These are phyloP conservation scores for Drosophila gaucha DNA, from an alignment of 2,888 invertebrate genomes.

Conservation along the genomic window DNA sequence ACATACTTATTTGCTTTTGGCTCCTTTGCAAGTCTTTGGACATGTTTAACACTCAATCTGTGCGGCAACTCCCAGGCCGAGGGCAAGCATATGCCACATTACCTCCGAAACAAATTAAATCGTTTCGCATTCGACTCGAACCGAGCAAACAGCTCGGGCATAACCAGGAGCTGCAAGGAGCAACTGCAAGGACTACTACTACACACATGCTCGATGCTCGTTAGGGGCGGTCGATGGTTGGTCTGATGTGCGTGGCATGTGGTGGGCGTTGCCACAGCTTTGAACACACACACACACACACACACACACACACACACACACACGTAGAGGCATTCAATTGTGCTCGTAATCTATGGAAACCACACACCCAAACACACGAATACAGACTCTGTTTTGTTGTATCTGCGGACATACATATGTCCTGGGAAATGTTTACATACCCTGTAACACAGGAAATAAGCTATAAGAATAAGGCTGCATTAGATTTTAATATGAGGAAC, in stretches of 20 bases:
- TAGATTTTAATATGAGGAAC: no score
- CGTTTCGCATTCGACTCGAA: conserved; percentile 71
- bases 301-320: conserved; percentile 20
- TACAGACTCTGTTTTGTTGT: conserved; percentile 13
- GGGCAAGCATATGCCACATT: conserved; percentile 75
- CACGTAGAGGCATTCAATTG: conserved; percentile 50
- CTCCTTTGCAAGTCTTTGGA: conserved; percentile 17
- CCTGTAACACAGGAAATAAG: not conserved
- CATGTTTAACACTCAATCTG: conserved; percentile 77
- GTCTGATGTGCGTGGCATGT: conserved; percentile 62
- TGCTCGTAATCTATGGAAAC: conserved; percentile 70
- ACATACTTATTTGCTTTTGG: not conserved
- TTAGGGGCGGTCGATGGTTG: conserved; percentile 64
- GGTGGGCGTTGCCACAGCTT: conserved; percentile 67
- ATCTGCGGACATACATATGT: conserved; percentile 21
- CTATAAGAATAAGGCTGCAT: no score
- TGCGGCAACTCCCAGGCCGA: conserved; percentile 61
- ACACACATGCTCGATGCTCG: conserved; percentile 54
- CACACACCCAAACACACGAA: conserved; percentile 45
- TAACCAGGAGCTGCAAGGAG: conserved; percentile 29
- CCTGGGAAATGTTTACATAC: conserved; percentile 47
- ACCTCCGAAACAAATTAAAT: conserved; percentile 79
- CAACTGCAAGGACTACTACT: conserved; percentile 27
- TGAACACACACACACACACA: conserved; percentile 20
- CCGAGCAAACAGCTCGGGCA: conserved; percentile 55